phyloP scores from a whole-genome alignment of 2,113 vertebrate genomes.

The Hiodon tergisus region DNA sequence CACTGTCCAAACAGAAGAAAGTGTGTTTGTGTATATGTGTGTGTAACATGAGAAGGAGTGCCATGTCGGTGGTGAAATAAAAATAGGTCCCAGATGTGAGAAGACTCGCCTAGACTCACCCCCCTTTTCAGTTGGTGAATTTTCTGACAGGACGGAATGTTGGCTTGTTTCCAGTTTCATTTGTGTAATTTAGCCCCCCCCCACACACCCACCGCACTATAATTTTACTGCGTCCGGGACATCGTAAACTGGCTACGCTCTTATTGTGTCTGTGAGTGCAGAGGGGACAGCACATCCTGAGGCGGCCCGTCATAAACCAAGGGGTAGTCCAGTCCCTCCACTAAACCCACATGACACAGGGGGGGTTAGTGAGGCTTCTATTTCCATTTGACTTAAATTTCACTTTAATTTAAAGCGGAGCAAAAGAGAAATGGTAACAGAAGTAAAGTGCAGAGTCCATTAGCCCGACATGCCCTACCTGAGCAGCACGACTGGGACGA shows the following conservation, averaged over 20 bases:
- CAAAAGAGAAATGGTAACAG: too few relatives aligned
- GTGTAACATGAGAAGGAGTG: constrained; percentile 13
- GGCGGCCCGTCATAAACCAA: constrained; percentile 3
- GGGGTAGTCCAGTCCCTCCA: neutral
- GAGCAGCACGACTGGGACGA: too few relatives aligned
- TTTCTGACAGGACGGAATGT: neutral
- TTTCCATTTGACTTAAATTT: too few relatives aligned
- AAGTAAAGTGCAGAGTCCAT: too few relatives aligned
- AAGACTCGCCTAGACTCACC: neutral
- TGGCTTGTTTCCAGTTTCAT: constrained; percentile 11
- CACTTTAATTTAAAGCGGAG: too few relatives aligned
- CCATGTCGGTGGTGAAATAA: constrained; percentile 5
- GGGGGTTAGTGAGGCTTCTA: neutral
- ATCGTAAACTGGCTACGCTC: constrained; percentile 19
- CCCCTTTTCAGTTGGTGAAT: neutral
- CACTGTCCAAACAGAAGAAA: neutral
- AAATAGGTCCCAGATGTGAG: constrained; percentile 8
- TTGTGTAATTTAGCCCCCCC: constrained; percentile 24
- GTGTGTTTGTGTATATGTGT: too few relatives aligned
- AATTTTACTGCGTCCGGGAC: neutral
- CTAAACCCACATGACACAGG: neutral
- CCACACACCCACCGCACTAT: neutral
- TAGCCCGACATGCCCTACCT: too few relatives aligned
- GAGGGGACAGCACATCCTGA: constrained; percentile 14
- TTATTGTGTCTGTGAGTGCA: constrained; percentile 24